Evolutionary conservation across 2,888 invertebrate species (phyloP), one percentile per base, ranked within the genome.

Genomic region (Drosophila lutescens): DNA sequence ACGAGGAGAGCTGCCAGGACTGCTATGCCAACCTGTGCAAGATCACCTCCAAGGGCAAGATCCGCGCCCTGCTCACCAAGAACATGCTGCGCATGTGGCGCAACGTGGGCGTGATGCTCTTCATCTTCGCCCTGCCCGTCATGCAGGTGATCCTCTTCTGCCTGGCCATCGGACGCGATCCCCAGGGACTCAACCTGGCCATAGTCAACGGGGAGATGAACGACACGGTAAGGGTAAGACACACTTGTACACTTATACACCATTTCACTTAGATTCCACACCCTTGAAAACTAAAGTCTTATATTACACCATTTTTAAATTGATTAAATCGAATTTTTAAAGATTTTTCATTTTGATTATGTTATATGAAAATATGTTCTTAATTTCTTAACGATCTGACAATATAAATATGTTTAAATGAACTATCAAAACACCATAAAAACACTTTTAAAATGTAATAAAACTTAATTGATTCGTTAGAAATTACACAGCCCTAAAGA

Each of bases 141-240:
- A 96, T 98, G 95, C 97, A 98, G 93, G 97, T 98, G 71, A 96
- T 98, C 62, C 94, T 98, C 65, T 98, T 98, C 94, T 98, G 98
- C 91, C 93, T 98, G 91, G 98, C 98, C 66, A 98, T 97, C 77
- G 97, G 97, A 53, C 94, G 97, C 30, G 97, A 97, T 91, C 97
- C 97, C 0, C 95, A 95, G 65, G 96, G 96, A 53, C 93, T 98
- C 4, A 95, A 94, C 83, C 91, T 98, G 90, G 97, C 97, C 41
- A 95, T 97, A 88, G 94, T 96, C 53, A 96, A 96, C 91, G 93
- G 94, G 71, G 96, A 96, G 92, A 94, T 94, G 93, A 92, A 92
- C 76, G 89, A 91, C 69, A 91, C 92, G 80, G 91, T 89, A 61
- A 23, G 81, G 49, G 32, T 49, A 58, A 58, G 58, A 26, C 6